phyloP scores from a whole-genome alignment of 1,140 invertebrate genomes.

The Apis florea region DNA sequence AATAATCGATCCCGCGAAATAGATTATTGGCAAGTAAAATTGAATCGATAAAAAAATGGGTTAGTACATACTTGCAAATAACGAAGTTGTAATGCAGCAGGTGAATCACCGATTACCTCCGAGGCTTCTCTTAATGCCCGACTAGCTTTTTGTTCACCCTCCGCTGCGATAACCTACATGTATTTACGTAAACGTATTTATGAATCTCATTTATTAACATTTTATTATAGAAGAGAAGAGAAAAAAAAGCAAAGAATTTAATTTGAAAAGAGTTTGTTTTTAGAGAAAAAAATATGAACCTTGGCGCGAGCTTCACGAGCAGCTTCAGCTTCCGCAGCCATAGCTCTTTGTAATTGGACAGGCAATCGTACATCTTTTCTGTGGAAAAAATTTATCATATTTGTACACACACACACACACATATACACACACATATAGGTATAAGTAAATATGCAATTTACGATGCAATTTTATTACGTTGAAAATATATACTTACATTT shows the following conservation, averaged over 20 bases:
- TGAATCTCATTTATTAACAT: background rate
- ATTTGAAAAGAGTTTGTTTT: background rate
- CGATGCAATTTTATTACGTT: background rate
- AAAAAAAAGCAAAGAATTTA: background rate
- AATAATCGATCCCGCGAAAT: background rate
- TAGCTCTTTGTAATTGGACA: constrained; percentile 92
- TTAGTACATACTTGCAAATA: constrained; percentile 73
- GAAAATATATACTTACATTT: constrained; percentile 87
- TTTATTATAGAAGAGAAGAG: background rate
- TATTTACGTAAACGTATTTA: background rate
- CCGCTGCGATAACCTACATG: constrained; percentile 88
- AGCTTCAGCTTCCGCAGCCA: constrained; percentile 95
- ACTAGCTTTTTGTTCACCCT: constrained; percentile 94
- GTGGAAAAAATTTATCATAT: constrained; percentile 48
- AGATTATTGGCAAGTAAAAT: background rate
- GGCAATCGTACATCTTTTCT: constrained; percentile 96
- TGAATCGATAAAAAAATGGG: background rate
- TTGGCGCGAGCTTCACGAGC: constrained; percentile 90
- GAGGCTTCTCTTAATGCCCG: constrained; percentile 94
- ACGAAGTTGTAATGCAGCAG: constrained; percentile 92
- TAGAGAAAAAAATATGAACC: constrained; percentile 74
- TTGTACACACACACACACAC: too few species aligned
- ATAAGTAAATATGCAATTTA: background rate
- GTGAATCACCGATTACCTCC: constrained; percentile 94
- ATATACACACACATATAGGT: background rate